Conservation (phyloP, 2,888 invertebrate species). For the Drosophila koepferae region DNA sequence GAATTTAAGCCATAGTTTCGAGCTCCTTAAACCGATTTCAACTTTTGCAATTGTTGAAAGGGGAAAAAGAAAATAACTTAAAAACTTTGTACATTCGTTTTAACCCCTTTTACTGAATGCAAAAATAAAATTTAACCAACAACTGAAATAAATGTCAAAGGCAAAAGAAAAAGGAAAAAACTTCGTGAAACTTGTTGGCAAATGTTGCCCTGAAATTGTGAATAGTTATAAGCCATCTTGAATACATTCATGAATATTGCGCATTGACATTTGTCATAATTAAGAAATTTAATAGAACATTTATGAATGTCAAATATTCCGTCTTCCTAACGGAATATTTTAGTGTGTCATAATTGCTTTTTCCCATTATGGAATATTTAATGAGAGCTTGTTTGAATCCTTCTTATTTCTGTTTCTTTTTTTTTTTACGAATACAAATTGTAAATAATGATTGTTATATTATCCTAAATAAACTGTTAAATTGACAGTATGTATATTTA, state of each 20-base stretch:
- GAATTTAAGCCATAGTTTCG: slow-evolving; percentile 20
- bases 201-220: slow-evolving; percentile 4
- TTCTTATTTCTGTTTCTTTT: neutral
- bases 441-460: neutral
- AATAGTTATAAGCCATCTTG: slow-evolving; percentile 3
- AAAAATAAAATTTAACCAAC: slow-evolving; percentile 8
- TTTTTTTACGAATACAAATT: neutral
- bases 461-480: neutral
- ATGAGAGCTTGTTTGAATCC: neutral
- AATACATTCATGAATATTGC: neutral
- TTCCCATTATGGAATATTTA: neutral
- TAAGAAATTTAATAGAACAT: neutral
- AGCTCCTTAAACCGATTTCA: slow-evolving; percentile 8
- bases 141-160: slow-evolving; percentile 11
- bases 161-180: neutral
- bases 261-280: slow-evolving; percentile 2
- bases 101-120: slow-evolving; percentile 10
- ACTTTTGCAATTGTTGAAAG: slow-evolving; percentile 4
- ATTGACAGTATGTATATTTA: neutral
- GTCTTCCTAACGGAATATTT: neutral
- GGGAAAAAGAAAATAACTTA: neutral
- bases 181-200: slow-evolving; percentile 1
- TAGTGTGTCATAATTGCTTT: neutral
- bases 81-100: slow-evolving; percentile 19
- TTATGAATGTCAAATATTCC: neutral